Evolutionary conservation across 2,113 vertebrate genomes (phyloP).

Genomic region (Oxyruncus cristatus): DNA sequence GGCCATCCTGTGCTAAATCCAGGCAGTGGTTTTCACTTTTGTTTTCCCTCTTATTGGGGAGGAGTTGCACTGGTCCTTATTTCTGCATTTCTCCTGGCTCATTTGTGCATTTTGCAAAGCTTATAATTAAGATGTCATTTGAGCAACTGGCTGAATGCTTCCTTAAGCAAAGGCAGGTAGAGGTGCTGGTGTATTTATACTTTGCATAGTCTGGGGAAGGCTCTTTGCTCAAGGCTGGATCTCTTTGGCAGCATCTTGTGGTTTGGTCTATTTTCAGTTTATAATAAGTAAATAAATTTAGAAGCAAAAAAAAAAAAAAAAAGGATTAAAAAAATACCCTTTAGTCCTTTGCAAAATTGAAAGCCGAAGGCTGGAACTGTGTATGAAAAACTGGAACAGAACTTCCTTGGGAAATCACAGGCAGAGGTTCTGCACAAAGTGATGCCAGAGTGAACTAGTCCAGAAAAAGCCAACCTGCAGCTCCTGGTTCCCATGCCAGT

Average conservation of each 20-base stretch:
- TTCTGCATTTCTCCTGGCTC: background rate
- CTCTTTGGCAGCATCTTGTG: background rate
- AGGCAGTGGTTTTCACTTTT: fast-evolving
- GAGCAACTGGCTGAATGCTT: background rate
- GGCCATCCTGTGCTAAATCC: background rate
- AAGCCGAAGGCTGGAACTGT: background rate
- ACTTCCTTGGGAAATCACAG: background rate
- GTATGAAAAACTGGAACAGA: background rate
- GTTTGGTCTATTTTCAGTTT: background rate
- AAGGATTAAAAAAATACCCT: background rate
- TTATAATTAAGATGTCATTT: background rate
- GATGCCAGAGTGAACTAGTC: background rate
- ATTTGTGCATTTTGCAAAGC: background rate
- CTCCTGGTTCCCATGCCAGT: background rate
- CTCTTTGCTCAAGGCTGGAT: background rate
- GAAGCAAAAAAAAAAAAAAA: background rate
- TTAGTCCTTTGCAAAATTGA: background rate
- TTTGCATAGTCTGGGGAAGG: background rate
- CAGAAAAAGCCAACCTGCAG: background rate
- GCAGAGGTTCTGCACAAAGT: background rate
- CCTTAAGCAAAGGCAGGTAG: background rate
- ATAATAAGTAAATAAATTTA: background rate
- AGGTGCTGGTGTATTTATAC: background rate
- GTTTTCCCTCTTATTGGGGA: background rate
- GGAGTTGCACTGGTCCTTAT: background rate